These are phyloP conservation scores for Actenoides hombroni DNA, from an alignment of 2,113 vertebrate genomes.

Conservation along the genomic window DNA sequence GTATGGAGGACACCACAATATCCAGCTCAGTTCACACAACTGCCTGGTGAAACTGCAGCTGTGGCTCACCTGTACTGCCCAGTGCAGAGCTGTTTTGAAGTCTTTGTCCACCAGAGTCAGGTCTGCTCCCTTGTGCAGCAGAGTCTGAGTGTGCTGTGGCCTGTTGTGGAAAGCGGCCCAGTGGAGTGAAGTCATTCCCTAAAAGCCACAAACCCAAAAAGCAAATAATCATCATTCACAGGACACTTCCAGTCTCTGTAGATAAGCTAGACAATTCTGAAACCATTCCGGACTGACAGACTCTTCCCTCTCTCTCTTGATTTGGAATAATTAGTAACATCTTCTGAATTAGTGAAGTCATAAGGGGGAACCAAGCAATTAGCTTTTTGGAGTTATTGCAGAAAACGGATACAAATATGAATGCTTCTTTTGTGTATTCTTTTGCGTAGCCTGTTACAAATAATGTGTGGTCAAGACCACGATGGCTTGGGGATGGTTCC, in stretches of 20 bases:
- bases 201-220: conserved; percentile 18
- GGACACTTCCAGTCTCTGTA: background rate
- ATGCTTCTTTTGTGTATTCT: background rate
- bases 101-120: conserved; percentile 88
- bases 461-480: rapidly evolving
- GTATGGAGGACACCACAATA: background rate
- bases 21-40: background rate
- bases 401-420: background rate
- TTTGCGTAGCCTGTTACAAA: background rate
- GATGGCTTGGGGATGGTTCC: rapidly evolving
- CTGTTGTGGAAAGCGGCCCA: conserved; percentile 90
- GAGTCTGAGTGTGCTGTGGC: conserved; percentile 82
- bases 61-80: conserved; percentile 85
- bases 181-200: conserved; percentile 91
- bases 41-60: rapidly evolving
- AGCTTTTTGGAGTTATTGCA: background rate
- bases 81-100: conserved; percentile 88
- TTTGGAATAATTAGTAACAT: background rate
- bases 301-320: background rate
- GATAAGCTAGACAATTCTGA: background rate
- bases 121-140: conserved; percentile 86
- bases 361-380: background rate
- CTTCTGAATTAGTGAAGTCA: background rate
- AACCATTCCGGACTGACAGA: background rate
- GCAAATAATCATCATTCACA: background rate